A percentile compares a stretch with the other conserved stretches of the same genome.
phyloP scores from a whole-genome alignment of 2,888 invertebrate genomes.

The Neria commutata region DNA sequence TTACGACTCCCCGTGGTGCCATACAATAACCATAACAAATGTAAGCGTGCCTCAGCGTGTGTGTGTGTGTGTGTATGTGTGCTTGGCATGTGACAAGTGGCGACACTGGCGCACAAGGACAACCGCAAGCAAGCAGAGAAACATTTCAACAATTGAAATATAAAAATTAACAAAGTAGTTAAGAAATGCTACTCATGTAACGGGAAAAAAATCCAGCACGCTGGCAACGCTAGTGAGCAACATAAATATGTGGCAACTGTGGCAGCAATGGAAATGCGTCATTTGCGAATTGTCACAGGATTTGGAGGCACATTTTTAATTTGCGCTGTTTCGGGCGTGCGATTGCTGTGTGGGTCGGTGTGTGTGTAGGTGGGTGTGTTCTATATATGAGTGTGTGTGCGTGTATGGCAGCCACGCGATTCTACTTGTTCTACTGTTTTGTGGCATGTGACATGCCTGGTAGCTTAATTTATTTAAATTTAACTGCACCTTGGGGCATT shows the following conservation, averaged over 20 bases:
- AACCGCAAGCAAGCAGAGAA: too few relatives aligned
- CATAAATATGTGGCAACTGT: neutral
- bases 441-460: too few relatives aligned
- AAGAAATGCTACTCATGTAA: neutral
- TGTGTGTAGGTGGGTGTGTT: neutral
- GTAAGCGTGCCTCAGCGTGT: neutral
- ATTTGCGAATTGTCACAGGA: neutral
- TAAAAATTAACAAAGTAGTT: neutral
- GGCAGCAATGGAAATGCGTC: neutral
- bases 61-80: constrained; percentile 1
- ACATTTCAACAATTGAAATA: neutral
- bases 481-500: neutral
- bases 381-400: neutral
- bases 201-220: neutral
- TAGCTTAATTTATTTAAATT: neutral
- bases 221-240: neutral
- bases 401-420: too few relatives aligned
- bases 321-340: too few relatives aligned
- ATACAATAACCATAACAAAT: neutral
- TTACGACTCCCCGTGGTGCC: neutral
- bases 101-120: neutral
- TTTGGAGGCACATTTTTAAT: neutral
- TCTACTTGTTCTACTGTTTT: too few relatives aligned
- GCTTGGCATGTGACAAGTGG: neutral
- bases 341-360: neutral